Evolutionary conservation across 2,888 invertebrate species (phyloP), one percentile per base, ranked within the genome.

Genomic region (Prenolepis imparis): DNA sequence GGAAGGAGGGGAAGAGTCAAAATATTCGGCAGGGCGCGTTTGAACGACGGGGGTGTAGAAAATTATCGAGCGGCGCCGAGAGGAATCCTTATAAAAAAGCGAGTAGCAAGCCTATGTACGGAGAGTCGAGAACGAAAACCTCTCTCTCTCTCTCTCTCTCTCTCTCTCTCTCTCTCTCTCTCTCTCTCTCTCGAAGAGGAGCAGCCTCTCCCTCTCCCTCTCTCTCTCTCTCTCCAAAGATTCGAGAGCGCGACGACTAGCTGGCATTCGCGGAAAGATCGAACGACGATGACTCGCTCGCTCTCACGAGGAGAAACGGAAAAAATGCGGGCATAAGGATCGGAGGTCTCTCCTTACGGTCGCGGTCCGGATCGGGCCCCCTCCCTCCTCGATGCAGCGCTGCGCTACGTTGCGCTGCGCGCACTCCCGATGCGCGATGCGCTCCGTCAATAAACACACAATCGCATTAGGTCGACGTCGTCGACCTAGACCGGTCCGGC

Each of bases 281-380:
- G 44, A n/a, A 63, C 11, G 48, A 64, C 3, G 41, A 3, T 21
- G 64, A 41, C 15, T 52, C 52, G 48, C 48, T 48, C 18, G 2
- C n/a, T 36, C 36, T 36, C 36, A 2, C n/a, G 52, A 86, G 86
- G 86, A 91, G 88, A 18, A 9, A 41, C 18, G 83, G 82, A 91
- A 90, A 92, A 93, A 28, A 92, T 91, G 91, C 91, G 92, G 91
- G 91, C 88, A 92, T 93, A 91, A 93, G 92, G 92, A 92, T 92
- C 92, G 92, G n/a, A n/a, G 93, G 93, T 93, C 28, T 32, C 28
- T 32, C 90, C 78, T 84, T 82, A 84, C 44, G 77, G 83, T 88
- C 82, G 18, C 75, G 84, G 78, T 63, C 85, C 82, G 85, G 8
- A 86, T 88, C 88, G 57, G 83, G 83, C 84, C 86, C n/a, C 41